Evolutionary conservation across 2,113 vertebrate genomes (phyloP).

Genomic region (Catharus minimus): DNA sequence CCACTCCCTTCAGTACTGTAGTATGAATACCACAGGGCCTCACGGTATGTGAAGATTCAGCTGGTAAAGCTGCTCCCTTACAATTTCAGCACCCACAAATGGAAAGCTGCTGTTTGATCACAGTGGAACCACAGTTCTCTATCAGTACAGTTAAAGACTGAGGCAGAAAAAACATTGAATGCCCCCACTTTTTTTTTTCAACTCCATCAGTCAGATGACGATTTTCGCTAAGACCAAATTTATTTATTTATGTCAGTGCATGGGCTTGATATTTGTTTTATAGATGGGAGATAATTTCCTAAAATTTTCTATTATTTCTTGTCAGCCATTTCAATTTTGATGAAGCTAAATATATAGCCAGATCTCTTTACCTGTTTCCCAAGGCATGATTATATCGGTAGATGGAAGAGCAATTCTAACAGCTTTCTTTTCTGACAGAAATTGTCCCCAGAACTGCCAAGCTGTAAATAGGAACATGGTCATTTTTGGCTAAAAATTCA

Average conservation of each 20-base stretch:
- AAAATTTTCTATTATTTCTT: background rate
- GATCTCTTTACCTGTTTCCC: background rate
- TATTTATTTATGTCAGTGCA: background rate
- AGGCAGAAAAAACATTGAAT: fast-evolving
- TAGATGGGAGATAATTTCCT: background rate
- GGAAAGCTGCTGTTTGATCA: background rate
- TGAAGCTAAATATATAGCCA: background rate
- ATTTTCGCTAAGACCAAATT: background rate
- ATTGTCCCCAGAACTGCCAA: background rate
- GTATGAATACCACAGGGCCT: background rate
- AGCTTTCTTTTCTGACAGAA: background rate
- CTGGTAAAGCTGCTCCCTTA: background rate
- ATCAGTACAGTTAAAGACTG: background rate
- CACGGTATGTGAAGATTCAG: background rate
- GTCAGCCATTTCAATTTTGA: background rate
- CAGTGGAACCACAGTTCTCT: fast-evolving
- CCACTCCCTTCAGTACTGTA: no score
- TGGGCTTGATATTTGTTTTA: fast-evolving
- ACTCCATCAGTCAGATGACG: background rate
- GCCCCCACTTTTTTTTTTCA: background rate
- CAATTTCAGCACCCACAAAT: background rate
- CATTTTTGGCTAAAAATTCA: background rate
- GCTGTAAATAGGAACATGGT: background rate
- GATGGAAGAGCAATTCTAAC: background rate
- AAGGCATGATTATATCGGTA: background rate